phyloP scores from a whole-genome alignment of 2,797 vertebrate genomes.

The Mastacembelus armatus region DNA sequence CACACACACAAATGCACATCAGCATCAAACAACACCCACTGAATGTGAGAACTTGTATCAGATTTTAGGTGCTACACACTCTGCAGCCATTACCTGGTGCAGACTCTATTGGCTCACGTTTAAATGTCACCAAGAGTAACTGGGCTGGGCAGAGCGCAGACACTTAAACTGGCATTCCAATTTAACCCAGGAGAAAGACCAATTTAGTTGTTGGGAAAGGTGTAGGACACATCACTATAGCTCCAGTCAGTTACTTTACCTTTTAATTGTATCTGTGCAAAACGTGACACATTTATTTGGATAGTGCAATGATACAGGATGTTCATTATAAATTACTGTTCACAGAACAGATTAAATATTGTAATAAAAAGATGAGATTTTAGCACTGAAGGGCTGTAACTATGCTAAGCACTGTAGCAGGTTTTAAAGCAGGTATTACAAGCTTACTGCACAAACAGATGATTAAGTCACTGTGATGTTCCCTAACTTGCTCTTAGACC shows the following conservation, averaged over 20 bases:
- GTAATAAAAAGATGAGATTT: neutral
- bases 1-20: slow-evolving; percentile 5
- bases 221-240: neutral
- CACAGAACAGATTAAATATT: neutral
- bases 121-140: slow-evolving; percentile 38
- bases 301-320: neutral
- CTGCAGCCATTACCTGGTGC: slow-evolving; percentile 25
- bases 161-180: slow-evolving; percentile 43
- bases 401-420: neutral
- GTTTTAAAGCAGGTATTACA: neutral
- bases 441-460: neutral
- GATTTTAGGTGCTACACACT: slow-evolving; percentile 11
- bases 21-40: slow-evolving; percentile 8
- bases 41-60: slow-evolving; percentile 13
- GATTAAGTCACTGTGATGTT: neutral
- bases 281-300: slow-evolving; percentile 1
- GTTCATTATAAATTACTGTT: neutral
- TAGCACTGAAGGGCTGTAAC: neutral
- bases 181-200: slow-evolving; percentile 19
- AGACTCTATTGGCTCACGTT: slow-evolving; percentile 14
- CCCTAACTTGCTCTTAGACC: neutral
- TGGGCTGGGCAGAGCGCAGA: slow-evolving; percentile 11
- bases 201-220: neutral
- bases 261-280: neutral
- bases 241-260: neutral